Conservation (phyloP, 2,797 vertebrate species). For the Oceanodroma leucorhoa region DNA sequence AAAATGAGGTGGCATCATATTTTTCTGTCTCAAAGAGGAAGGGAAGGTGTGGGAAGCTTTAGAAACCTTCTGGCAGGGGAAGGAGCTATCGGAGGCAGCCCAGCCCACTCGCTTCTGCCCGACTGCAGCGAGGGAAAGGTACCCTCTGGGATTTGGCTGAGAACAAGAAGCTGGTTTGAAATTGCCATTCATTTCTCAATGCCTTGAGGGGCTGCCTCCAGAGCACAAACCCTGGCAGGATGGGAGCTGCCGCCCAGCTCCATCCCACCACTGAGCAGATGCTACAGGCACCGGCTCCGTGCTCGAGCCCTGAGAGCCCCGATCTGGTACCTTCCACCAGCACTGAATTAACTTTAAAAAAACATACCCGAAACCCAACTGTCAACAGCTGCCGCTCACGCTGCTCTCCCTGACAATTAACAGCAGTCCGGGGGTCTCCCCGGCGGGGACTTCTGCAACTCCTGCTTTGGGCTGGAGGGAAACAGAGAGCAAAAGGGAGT, state of each 20-base stretch:
- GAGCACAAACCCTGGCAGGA: background rate
- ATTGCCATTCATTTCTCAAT: background rate
- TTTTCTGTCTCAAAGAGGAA: constrained; percentile 49
- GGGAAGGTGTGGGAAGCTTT: constrained; percentile 54
- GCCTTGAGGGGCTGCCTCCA: background rate
- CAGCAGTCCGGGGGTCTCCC: background rate
- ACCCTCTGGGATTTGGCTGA: constrained; percentile 14
- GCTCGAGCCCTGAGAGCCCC: background rate
- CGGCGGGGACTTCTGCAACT: accelerated
- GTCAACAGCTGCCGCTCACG: background rate
- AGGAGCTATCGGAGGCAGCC: constrained; percentile 37
- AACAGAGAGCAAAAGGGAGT: background rate
- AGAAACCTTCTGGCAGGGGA: constrained; percentile 55
- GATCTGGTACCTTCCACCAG: constrained; percentile 27
- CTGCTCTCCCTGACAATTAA: background rate
- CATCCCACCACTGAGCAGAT: background rate
- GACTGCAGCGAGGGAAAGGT: constrained; percentile 27
- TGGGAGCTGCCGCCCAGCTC: background rate
- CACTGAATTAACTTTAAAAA: constrained; percentile 32
- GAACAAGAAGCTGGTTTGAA: constrained; percentile 12
- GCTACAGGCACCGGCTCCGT: background rate
- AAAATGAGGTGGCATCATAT: background rate
- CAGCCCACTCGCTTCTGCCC: constrained; percentile 48
- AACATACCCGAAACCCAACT: background rate
- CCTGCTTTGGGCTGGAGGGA: background rate